Conservation (phyloP, 2,797 vertebrate genomes). For the Ctenochaetus hawaiiensis region DNA sequence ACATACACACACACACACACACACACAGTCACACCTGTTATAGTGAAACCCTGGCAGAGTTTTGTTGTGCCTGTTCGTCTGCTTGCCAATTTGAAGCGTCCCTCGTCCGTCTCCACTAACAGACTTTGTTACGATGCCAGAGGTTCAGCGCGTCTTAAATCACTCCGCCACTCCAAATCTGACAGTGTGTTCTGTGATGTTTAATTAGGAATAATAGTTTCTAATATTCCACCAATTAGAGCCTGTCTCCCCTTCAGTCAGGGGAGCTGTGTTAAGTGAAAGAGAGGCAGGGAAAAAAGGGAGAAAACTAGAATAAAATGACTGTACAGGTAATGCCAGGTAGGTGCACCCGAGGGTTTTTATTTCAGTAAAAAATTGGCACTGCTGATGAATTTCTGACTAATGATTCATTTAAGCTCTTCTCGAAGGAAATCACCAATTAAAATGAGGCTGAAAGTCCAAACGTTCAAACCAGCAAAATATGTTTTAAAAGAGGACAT, state of each 20-base stretch:
- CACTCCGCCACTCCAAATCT: conserved; percentile 76
- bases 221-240: conserved; percentile 84
- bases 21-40: conserved; percentile 65
- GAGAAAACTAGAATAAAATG: conserved; percentile 49
- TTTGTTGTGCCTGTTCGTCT: conserved; percentile 57
- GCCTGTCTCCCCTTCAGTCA: conserved; percentile 62
- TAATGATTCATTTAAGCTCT: conserved; percentile 71
- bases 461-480: conserved; percentile 50
- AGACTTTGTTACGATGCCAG: conserved; percentile 83
- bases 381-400: conserved; percentile 59
- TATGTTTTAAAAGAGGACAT: conserved; percentile 17
- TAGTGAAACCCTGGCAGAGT: conserved; percentile 74
- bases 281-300: conserved; percentile 28
- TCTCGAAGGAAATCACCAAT: conserved; percentile 69
- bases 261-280: conserved; percentile 67
- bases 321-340: conserved; percentile 72
- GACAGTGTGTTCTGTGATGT: conserved; percentile 84
- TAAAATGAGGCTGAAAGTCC: conserved; percentile 64
- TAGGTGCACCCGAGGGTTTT: conserved; percentile 52
- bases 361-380: conserved; percentile 63
- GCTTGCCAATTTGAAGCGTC: conserved; percentile 77
- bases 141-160: conserved; percentile 82
- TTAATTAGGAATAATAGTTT: conserved; percentile 88
- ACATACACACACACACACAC: conserved; percentile 27
- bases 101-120: conserved; percentile 77